Base-by-base conservation (phyloP, 1,140 invertebrate species). In the Lamellibrachia luymesi region DNA sequence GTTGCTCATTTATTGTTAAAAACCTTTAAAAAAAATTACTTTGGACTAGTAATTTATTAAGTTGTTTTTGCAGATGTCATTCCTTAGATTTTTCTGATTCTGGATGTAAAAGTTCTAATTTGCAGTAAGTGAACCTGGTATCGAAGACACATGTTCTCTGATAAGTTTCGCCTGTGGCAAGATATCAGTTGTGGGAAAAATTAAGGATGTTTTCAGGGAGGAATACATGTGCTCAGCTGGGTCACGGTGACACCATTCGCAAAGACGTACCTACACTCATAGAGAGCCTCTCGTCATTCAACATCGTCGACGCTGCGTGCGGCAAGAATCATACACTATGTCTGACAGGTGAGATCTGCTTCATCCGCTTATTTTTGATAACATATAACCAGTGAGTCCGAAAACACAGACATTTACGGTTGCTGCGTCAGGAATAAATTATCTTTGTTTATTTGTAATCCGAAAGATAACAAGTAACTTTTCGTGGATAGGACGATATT, bases 291-390 rank as follows among this genome's bases (percentile, higher is more conserved):
- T 97, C 97, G 93, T 98, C 97, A 56, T 97, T 97, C 91, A 98
- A 98, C 94, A 97, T 99, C 94, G 98, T 99, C 90, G 97, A 97
- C 95, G 98, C 98, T 4, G 97, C 98, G n/a, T 98, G 97, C 94
- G 98, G 98, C 51, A 97, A 98, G 51, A 97, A 98, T 95, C 98
- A 99, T 95, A 98, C 98, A 2, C 96, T 99, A 0, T 98, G 99
- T 95, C 97, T 99, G 0, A 98, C 98, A 94, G 98, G 97, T 97
- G 96, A 94, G 93, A 51, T 51, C 13, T 92, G n/a, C 25, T 94
- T 94, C 91, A 80, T 80, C 64, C 7, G 27, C 93, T 6, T 92
- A 5, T 10, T 51, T 91, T 91, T 50, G 49, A 38, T 10, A 27
- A 92, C 64, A 92, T 25, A 92, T 7, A 90, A 13, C 52, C 13